Evolutionary conservation across 2,888 invertebrate species (phyloP).

Genomic region (Ferdinandea cuprea): DNA sequence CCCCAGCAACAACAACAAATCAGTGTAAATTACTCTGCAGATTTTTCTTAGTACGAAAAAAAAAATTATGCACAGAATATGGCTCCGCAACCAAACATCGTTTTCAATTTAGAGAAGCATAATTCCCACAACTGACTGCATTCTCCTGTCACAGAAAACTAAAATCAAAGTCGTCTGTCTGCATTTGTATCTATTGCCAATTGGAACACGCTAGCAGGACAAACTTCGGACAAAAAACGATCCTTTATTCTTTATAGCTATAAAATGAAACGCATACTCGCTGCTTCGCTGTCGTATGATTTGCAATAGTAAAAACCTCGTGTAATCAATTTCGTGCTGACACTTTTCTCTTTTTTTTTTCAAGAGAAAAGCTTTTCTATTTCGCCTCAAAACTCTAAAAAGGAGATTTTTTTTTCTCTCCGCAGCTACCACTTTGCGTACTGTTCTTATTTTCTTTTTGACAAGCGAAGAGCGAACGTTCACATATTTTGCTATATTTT

Average conservation of each 20-base stretch:
- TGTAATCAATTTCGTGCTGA: constrained; percentile 61
- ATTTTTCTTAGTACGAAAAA: too few relatives aligned
- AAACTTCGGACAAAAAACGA: not conserved
- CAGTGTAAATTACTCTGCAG: too few relatives aligned
- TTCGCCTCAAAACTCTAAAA: constrained; percentile 39
- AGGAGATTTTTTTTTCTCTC: constrained; percentile 1
- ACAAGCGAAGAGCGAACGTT: constrained; percentile 37
- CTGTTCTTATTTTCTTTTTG: constrained; percentile 22
- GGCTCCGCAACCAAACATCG: too few relatives aligned
- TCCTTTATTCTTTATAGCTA: not conserved
- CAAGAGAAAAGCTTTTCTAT: constrained; percentile 17
- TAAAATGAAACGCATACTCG: not conserved
- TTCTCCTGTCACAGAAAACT: constrained; percentile 5
- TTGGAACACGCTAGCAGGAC: not conserved
- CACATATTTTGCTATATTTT: constrained; percentile 66
- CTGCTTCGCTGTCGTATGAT: constrained; percentile 26
- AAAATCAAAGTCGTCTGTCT: constrained; percentile 12
- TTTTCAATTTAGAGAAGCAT: not conserved
- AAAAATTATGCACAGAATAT: too few relatives aligned
- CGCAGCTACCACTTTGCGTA: not conserved
- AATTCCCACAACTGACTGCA: constrained; percentile 1
- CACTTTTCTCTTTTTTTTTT: constrained; percentile 34
- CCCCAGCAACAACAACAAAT: too few relatives aligned
- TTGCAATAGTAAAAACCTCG: constrained; percentile 42
- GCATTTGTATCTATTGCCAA: too few relatives aligned